Evolutionary conservation across 92 coral and sea anemone genomes (phyloP), one percentile per base, ranked within the genome.

Genomic region (Actinostola sp.): DNA sequence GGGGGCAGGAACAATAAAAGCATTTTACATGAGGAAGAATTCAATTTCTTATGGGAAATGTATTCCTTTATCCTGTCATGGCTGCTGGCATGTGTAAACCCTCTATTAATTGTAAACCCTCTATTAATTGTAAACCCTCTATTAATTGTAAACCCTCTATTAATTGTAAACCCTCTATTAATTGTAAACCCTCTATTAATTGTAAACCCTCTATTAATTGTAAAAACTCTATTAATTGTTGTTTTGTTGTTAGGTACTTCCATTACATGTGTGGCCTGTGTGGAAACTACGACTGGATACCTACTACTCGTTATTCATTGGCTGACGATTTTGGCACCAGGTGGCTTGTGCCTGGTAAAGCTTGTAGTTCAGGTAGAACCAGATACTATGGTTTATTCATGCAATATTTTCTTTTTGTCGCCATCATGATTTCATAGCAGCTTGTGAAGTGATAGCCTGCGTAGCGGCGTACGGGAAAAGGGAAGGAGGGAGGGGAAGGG

Each of bases 221-320:
- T 46, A 42, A 10, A 24, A 28, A 39, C 28, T 39, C 11, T 21
- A 24, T 51, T n/a, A n/a, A 42, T 38, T 16, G 8, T 25, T 28
- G 23, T 8, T 15, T 21, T 73, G 3, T 27, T 8, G 11, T 8
- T 36, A 77, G 74, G 83, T 67, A 77, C 21, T 77, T 68, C 61
- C 52, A 49, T 13, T 68, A 77, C 76, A 68, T 77, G 75, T 66
- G 74, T 28, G 83, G 75, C 0, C n/a, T 66, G 56, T 77, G 83
- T 31, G 75, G 83, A 23, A 56, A 77, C 76, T 66, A 52, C 35
- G 44, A 68, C 67, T 66, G 75, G 75, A 3, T 1, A 1, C 34
- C 67, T n/a, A 16, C 26, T 30, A 52, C 7, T 19, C 39, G n/a
- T 27, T 36, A 36, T 20, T 42, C 74, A 3, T 53, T 24, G 17